phyloP scores from a whole-genome alignment of 2,113 vertebrate genomes.

The Gavia stellata region DNA sequence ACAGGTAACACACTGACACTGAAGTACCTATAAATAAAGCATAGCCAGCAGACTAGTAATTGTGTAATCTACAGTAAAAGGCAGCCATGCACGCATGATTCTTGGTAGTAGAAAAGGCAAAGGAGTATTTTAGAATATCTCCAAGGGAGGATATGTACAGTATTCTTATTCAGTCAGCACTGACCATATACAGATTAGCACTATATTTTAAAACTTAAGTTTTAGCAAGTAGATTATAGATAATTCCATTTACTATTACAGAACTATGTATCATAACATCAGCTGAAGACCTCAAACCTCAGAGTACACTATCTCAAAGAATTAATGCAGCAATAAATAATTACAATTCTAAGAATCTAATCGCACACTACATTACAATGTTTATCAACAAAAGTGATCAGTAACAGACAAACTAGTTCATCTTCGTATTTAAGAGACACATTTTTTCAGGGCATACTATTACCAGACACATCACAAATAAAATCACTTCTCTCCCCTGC shows the following conservation, averaged over 20 bases:
- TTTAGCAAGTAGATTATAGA: neutral
- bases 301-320: neutral
- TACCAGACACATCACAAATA: neutral
- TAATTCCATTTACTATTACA: neutral
- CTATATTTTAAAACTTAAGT: neutral
- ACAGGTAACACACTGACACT: neutral
- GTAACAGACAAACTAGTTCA: neutral
- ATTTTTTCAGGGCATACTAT: neutral
- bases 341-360: neutral
- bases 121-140: neutral
- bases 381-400: neutral
- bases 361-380: neutral
- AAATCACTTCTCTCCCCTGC: neutral
- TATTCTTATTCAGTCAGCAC: neutral
- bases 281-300: neutral
- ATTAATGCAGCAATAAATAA: neutral
- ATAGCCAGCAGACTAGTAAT: neutral
- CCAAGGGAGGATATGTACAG: neutral
- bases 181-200: neutral
- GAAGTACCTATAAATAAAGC: neutral
- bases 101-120: neutral
- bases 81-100: accelerated
- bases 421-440: neutral
- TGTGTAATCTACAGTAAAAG: neutral
- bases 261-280: neutral